A percentile compares a stretch with the other conserved stretches of the same genome.
Evolutionary conservation across 2,797 vertebrate species (phyloP).

Genomic region (Pyrocephalus nanus): DNA sequence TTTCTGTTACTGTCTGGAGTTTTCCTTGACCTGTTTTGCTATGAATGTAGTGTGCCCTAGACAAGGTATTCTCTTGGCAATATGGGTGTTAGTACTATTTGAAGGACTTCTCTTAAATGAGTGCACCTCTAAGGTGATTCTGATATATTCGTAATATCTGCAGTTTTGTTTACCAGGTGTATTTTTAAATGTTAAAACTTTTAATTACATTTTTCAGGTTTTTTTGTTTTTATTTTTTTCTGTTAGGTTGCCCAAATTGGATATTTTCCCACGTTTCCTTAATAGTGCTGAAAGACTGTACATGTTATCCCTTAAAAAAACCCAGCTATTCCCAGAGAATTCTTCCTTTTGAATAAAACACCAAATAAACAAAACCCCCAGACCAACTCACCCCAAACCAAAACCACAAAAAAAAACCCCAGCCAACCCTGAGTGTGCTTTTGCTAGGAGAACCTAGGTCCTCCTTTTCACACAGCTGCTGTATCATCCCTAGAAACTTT

Average conservation of each 20-base stretch:
- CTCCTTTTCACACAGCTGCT: background rate
- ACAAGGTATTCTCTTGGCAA: background rate
- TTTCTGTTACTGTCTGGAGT: background rate
- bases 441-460: background rate
- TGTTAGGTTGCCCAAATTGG: background rate
- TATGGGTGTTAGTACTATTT: background rate
- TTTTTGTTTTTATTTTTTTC: background rate
- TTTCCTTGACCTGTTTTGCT: background rate
- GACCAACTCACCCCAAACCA: background rate
- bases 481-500: background rate
- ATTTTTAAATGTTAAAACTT: background rate
- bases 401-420: background rate
- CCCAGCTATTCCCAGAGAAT: accelerated
- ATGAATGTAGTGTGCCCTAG: accelerated
- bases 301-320: background rate
- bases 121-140: background rate
- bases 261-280: background rate
- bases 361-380: background rate
- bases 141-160: background rate
- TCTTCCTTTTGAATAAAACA: background rate
- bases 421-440: background rate
- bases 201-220: background rate
- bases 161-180: background rate
- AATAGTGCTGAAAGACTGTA: background rate
- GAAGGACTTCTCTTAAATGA: background rate